A percentile compares a stretch with the other conserved stretches of the same genome.
Evolutionary conservation across 2,113 vertebrate species (phyloP).

Genomic region (Oncorhynchus clarkii): DNA sequence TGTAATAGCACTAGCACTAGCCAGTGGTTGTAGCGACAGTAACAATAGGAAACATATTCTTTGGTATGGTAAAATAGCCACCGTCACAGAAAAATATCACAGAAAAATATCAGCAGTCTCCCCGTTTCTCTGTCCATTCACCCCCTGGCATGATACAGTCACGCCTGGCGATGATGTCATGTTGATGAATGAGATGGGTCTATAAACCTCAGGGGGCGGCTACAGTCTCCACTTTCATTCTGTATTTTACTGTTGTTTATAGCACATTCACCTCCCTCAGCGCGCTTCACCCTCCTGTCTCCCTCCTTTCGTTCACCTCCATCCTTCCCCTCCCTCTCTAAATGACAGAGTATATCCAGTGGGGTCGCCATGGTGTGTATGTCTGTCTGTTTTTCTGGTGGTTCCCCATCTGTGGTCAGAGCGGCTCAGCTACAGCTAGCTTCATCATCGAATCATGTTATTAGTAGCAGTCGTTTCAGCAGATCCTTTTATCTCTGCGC

Average conservation of each 20-base stretch:
- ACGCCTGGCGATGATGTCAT: constrained; percentile 21
- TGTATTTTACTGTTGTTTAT: background rate
- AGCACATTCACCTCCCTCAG: background rate
- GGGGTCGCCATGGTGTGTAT: constrained; percentile 41
- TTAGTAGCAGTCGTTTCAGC: constrained; percentile 60
- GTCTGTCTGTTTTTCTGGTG: constrained; percentile 55
- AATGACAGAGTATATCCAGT: constrained; percentile 57
- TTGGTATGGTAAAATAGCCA: background rate
- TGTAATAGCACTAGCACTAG: background rate
- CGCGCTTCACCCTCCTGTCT: background rate
- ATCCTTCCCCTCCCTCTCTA: constrained; percentile 35
- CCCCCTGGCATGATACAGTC: constrained; percentile 21
- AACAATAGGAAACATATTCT: background rate
- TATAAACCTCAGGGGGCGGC: constrained; percentile 8
- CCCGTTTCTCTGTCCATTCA: constrained; percentile 21
- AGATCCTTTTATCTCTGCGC: constrained; percentile 26
- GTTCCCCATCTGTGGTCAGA: constrained; percentile 9
- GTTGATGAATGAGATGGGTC: constrained; percentile 22
- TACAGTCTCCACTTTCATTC: background rate
- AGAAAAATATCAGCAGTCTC: constrained; percentile 3
- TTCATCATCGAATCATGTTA: constrained; percentile 57
- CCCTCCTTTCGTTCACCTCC: background rate
- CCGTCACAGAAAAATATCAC: background rate
- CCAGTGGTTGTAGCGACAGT: background rate
- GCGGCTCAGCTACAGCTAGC: constrained; percentile 4